Evolutionary conservation across 2,888 invertebrate species (phyloP), one percentile per base, ranked within the genome.

Genomic region (Drosophila kambysellisi): DNA sequence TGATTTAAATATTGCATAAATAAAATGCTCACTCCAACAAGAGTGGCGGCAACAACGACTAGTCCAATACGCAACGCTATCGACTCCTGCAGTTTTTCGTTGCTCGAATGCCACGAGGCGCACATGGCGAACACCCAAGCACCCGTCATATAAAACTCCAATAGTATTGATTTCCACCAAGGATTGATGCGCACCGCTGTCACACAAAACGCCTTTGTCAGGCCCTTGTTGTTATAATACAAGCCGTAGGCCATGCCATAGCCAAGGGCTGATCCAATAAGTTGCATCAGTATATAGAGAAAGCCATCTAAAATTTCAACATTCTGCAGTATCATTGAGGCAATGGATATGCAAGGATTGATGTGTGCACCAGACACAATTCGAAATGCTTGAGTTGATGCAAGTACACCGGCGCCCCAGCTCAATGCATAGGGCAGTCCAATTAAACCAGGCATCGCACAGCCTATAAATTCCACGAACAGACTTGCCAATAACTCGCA

Each of bases 351-450:
- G n/a, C 74, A 74, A 0, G 81, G 84, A 70, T 68, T 77, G 0
- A 82, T 65, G 11, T 82, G 81, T 1, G 84, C 81, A 5, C 84
- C 81, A 4, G 81, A 81, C 2, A 82, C 5, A 4, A 65, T 53
- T 1, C 74, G 74, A 3, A 83, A 82, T 5, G 60, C 53, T 50
- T 83, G 83, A 0, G 81, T 83, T 2, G 62, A 62, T 8, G 33
- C 68, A 0, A 81, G 6, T 0, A 81, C 73, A 0, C 53, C 35
- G 1, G 78, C 63, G 2, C 81, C 81, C 81, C 81, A 82, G 9
- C 39, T 8, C 0, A 71, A 12, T 12, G 74, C 51, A 4, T 70
- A 61, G 1, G 15, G 1, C 4, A 46, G 25, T 46, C 8, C 46
- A 46, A 7, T 11, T 11, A 1, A 32, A 4, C 1, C 17, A 3